Percentiles rank a stretch among this genome's conserved stretches.
Conservation (phyloP, 2,797 vertebrate species). For the Coregonus ussuriensis region DNA sequence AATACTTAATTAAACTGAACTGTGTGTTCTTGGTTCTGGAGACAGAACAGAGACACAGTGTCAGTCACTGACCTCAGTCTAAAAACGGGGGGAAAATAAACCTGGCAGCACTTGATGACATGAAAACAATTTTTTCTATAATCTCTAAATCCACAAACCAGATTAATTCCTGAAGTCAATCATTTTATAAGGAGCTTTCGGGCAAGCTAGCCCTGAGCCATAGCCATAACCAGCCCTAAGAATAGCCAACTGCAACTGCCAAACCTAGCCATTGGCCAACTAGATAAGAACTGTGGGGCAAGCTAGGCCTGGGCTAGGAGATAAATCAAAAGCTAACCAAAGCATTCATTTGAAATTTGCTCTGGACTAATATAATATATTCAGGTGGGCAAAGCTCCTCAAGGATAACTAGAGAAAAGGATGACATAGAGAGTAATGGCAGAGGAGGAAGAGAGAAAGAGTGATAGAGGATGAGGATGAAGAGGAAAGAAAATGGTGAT, state of each 20-base stretch:
- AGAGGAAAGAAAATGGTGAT: not conserved
- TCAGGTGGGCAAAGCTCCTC: not conserved
- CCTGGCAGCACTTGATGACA: not conserved
- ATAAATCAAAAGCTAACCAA: not conserved
- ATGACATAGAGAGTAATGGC: not conserved
- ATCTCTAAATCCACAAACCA: slow-evolving; percentile 1
- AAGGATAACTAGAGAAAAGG: not conserved
- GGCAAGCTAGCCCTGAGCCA: no score
- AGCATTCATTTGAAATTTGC: not conserved
- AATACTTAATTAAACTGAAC: slow-evolving; percentile 9
- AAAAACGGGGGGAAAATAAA: not conserved
- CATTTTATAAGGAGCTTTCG: not conserved
- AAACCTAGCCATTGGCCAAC: no score
- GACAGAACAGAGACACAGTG: not conserved
- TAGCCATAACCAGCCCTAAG: no score
- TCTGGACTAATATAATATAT: not conserved
- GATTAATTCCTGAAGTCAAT: not conserved
- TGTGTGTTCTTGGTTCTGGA: not conserved
- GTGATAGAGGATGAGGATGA: not conserved
- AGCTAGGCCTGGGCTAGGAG: not conserved
- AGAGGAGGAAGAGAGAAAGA: not conserved
- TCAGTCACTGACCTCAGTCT: not conserved
- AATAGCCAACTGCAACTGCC: not conserved
- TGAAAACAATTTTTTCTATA: not conserved
- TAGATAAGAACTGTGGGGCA: no score